Evolutionary conservation across 2,113 vertebrate genomes (phyloP), one percentile per base, ranked within the genome.

Genomic region (Pyxicephalus adspersus): DNA sequence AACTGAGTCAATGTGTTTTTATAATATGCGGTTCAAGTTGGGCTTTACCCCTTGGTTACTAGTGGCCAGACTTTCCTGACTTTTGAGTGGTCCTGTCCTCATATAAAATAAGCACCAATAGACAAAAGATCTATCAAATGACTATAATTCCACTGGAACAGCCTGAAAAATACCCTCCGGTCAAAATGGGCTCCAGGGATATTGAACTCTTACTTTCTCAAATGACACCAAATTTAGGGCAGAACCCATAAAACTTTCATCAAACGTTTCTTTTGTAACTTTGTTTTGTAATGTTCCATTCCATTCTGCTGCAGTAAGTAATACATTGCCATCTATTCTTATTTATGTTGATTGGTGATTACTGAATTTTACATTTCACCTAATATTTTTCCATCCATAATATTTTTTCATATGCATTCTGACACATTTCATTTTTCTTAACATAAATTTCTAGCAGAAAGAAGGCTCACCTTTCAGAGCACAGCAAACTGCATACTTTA

Each of bases 301-400:
- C 72, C 58, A 72, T 72, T 52, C 45, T 15, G 26, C 57, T 72
- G 25, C 66, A 60, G 58, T 17, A 19, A 50, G 78, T 61, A 34
- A 72, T 72, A 68, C 70, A 72, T 80, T 72, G 64, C 57, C 66
- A 51, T 63, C 67, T 34, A 18, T 34, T 64, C 75, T 65, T 38
- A n/a, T 60, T 60, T 67, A 23, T 72, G 58, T 34, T 80, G 51
- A 80, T 80, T 80, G 58, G 78, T 52, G 78, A 72, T 71, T 57
- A 80, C 60, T 64, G 61, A 38, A 55, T 80, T 54, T 80, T 71
- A 72, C 66, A 64, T 64, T 80, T 63, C 60, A 25, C 7, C 38
- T 72, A 80, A 80, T 60, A 71, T 72, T 72, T 64, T 80, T 64
- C 66, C 72, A 60, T 72, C 58, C n/a, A 22, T 67, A 45, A 52